Base-by-base conservation (phyloP, 2,888 invertebrate genomes). In the Girardia tigrina region DNA sequence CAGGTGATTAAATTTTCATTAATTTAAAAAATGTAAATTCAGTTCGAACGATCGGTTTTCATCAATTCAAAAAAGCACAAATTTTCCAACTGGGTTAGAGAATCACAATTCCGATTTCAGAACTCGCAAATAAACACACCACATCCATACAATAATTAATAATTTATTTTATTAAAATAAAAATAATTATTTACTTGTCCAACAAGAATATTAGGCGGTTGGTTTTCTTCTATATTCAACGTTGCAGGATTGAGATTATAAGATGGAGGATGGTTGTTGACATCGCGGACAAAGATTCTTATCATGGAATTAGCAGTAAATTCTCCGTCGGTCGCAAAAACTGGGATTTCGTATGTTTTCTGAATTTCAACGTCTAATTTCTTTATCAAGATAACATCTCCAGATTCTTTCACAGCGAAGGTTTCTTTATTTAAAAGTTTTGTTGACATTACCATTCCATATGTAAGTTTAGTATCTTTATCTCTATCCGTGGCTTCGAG, bases 251-350 rank as follows among this genome's bases (percentile, higher is more conserved):
- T 74, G 12, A 74, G 29, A 26, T 69, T 28, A 23, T 56, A 74
- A 2, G 74, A 56, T 26, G 74, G 74, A 26, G 74, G 74, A 14
- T 74, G 42, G 69, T 74, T 69, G 29, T 74, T 74, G 16, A 74
- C 69, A 23, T 74, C 56, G 14, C 23, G 42, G 1, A 74, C 74
- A 27, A 26, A 26, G 74, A 74, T 28, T 4, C 23, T 42, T 23
- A 74, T 2, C 23, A n/a, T 74, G 14, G 74, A 26, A 42, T 74
- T 27, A 2, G 42, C 20, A 23, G 26, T 26, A 42, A 56, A 74
- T 28, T 74, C 74, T 28, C 56, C 74, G 23, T 74, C 74, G 14
- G 56, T 26, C n/a, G 56, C 74, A 23, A 26, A 26, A 6, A 74
- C 56, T 2, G 74, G 74, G 20, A 74, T 74, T n/a, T 28, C 26